These are phyloP conservation scores for Columbina picui DNA, from an alignment of 2,113 vertebrate species.

Conservation along the genomic window DNA sequence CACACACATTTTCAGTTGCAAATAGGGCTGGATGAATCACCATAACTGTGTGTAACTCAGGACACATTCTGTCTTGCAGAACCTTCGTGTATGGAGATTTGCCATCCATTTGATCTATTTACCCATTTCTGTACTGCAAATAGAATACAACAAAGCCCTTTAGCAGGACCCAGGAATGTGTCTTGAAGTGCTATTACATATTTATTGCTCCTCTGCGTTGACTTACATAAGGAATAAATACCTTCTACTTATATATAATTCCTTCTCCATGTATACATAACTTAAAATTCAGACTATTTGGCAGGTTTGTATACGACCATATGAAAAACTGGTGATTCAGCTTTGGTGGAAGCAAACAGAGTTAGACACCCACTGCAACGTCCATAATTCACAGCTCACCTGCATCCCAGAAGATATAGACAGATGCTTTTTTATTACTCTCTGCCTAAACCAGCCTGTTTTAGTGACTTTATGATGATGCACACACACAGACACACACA, in stretches of 20 bases:
- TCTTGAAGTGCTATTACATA: neutral
- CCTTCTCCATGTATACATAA: fast-evolving
- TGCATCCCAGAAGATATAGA: neutral
- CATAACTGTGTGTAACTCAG: neutral
- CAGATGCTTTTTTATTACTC: neutral
- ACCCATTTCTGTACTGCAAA: neutral
- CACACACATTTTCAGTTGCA: neutral
- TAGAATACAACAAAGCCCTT: neutral
- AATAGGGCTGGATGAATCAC: neutral
- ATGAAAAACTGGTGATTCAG: neutral
- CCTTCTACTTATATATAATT: neutral
- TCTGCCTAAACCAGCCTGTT: neutral
- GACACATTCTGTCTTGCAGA: neutral
- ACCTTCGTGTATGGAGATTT: neutral
- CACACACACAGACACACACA: neutral
- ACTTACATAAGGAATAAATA: neutral
- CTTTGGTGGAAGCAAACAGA: neutral
- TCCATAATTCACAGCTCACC: neutral
- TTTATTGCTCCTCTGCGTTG: neutral
- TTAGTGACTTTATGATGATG: neutral
- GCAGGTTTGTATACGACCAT: fast-evolving
- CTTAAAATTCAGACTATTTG: neutral
- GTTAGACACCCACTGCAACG: neutral
- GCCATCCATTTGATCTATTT: neutral
- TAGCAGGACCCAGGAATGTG: neutral